Evolutionary conservation across 2,888 invertebrate genomes (phyloP), one percentile per base, ranked within the genome.

Genomic region (Nezara viridula): DNA sequence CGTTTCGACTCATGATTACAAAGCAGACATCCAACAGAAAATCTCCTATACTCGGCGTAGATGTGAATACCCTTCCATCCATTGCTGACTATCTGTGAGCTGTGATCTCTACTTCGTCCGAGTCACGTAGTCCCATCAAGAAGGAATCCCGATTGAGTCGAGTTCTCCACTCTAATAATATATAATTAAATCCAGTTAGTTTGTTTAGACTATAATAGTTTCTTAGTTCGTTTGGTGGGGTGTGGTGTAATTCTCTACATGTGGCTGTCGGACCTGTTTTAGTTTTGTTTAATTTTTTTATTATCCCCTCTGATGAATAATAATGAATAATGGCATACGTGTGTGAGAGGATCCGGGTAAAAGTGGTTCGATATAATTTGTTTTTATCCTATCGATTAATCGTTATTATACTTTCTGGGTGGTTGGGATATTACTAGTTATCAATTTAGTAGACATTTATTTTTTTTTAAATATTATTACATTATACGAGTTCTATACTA

Each of bases 171-270:
- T 14, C 44, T 81, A 81, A 81, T 81, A 81, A 81, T 81, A 81
- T 81, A 81, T 81, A 81, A 81, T 81, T 81, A 81, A 81, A 81
- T 44, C 44, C 81, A 81, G 81, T 81, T 81, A 81, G 81, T 81
- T 81, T 81, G 81, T 81, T 81, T 81, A 81, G 81, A 40, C 81
- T 81, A 47, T 81, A 81, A 81, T 81, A 81, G 81, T 81, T 81
- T 81, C 37, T 81, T 81, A 81, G 40, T 60, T 60, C 27, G 77
- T 27, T 44, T 21, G 19, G 77, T 2, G 81, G 81, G 81, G n/a
- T 81, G 40, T 24, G 81, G 44, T 81, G 44, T 81, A 81, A 81
- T 81, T 81, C 77, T 40, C 44, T 44, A 47, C 81, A 81, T 81
- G 81, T 44, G 81, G 40, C 40, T 44, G 21, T 24, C 77, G 37